Evolutionary conservation across 2,888 invertebrate species (phyloP), one percentile per base, ranked within the genome.

Genomic region (Trimorus sp.): DNA sequence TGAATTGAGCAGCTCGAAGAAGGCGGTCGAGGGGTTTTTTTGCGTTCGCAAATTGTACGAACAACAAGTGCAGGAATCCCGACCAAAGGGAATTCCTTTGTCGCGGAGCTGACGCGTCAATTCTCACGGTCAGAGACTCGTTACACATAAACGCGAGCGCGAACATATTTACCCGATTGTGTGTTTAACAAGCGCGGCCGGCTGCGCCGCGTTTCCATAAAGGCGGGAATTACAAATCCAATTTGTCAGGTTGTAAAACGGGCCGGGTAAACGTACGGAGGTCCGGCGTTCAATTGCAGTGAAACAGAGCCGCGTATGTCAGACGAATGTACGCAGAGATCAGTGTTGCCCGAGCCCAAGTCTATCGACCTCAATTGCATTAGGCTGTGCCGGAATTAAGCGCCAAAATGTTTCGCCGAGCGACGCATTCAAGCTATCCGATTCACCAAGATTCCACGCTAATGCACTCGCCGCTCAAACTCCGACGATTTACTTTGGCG

Each of bases 151-250:
- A 82, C 74, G 71, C 79, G 79, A 26, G 1, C 76, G 76, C 79
- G 71, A 79, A 82, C 79, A 79, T 84, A 82, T 84, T 84, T 84
- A 84, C 82, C 48, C 48, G 71, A 45, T 69, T 60, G 75, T 80
- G 73, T 78, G 79, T 80, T 77, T 82, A 82, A 78, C 80, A 76
- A 81, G 80, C 79, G 68, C 79, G 76, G 71, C 54, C 66, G 56
- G 68, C 59, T 69, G 69, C 76, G 62, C 76, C 59, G 78, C 60
- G 73, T 83, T 84, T 82, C 84, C 78, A 82, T 82, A 75, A 77
- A 79, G 83, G 77, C 70, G 79, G 74, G 81, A 83, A 84, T 84
- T 82, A 84, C 84, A 81, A 83, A 81, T 84, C 80, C 83, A 84
- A 84, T 84, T 84, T 84, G 79, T 82, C 78, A 75, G 75, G 62